Conservation (phyloP, 2,113 vertebrate species). For the Salvelinus namaycush region DNA sequence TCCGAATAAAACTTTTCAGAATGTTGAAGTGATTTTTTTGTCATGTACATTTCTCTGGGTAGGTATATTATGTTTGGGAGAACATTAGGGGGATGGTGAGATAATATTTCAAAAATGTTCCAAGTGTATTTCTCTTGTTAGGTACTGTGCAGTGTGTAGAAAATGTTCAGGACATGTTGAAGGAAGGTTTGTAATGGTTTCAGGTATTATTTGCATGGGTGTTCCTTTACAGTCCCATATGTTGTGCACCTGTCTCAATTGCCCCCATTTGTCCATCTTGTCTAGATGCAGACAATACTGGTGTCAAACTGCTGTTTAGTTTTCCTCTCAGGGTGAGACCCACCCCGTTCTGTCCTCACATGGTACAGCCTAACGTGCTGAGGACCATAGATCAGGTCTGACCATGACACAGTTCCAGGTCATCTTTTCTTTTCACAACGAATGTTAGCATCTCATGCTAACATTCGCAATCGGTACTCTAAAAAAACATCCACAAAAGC, state of each 20-base stretch:
- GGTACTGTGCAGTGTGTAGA: not conserved
- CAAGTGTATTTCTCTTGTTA: not conserved
- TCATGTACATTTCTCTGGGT: constrained; percentile 7
- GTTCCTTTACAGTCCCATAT: constrained; percentile 38
- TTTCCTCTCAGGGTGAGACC: constrained; percentile 50
- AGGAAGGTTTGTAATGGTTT: constrained; percentile 24
- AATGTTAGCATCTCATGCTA: too few relatives aligned
- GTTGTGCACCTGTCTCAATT: constrained; percentile 70
- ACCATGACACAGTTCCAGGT: not conserved
- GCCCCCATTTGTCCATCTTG: not conserved
- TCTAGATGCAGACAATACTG: constrained; percentile 47
- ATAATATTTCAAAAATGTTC: not conserved
- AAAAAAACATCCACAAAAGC: too few relatives aligned
- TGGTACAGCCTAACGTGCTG: not conserved
- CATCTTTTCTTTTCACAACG: too few relatives aligned
- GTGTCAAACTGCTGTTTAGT: constrained; percentile 50
- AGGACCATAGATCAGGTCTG: not conserved
- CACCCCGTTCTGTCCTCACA: constrained; percentile 32
- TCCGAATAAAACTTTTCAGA: not conserved
- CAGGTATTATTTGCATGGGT: constrained; percentile 46
- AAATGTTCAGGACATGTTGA: constrained; percentile 2
- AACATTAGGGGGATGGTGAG: not conserved
- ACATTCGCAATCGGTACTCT: too few relatives aligned
- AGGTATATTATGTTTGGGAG: not conserved
- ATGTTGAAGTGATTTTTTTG: constrained; percentile 25